Conservation (phyloP, 2,888 invertebrate species). For the Entomobrya multifasciata region DNA sequence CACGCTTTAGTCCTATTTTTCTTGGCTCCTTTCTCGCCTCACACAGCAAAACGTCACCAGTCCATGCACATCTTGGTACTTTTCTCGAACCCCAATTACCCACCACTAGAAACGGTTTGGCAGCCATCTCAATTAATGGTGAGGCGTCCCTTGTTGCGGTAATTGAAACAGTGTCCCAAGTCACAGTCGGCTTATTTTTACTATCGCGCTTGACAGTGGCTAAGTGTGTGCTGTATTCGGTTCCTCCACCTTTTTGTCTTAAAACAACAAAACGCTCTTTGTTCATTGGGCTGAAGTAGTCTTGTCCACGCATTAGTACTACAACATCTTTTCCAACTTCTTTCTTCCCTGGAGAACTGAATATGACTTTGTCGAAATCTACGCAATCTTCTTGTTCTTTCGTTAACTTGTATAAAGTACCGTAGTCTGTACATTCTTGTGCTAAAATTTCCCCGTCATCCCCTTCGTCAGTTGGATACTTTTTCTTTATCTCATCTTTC, state of each 20-base stretch:
- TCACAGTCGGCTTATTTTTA: not conserved
- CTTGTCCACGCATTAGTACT: constrained; percentile 38
- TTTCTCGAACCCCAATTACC: not conserved
- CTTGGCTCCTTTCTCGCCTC: not conserved
- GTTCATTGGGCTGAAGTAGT: constrained; percentile 53
- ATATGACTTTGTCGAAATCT: not conserved
- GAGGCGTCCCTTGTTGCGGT: not conserved
- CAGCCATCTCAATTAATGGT: not conserved
- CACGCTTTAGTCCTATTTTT: not conserved
- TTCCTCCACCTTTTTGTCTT: constrained; percentile 18
- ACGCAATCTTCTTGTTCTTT: not conserved
- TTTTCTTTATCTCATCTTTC: not conserved
- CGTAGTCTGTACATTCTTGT: not conserved
- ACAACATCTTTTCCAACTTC: constrained; percentile 41
- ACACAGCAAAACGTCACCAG: constrained; percentile 34
- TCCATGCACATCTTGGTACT: constrained; percentile 40
- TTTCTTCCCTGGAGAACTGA: not conserved
- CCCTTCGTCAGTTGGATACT: constrained; percentile 42
- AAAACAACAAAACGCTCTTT: constrained; percentile 55
- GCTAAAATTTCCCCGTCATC: constrained; percentile 34
- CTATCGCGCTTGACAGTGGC: constrained; percentile 1
- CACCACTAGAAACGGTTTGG: not conserved
- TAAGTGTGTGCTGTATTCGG: constrained; percentile 42
- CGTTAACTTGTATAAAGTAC: constrained; percentile 18
- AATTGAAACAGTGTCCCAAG: constrained; percentile 16